These are phyloP conservation scores for Stramonita haemastoma DNA, from an alignment of 2,888 invertebrate species.

Conservation along the genomic window DNA sequence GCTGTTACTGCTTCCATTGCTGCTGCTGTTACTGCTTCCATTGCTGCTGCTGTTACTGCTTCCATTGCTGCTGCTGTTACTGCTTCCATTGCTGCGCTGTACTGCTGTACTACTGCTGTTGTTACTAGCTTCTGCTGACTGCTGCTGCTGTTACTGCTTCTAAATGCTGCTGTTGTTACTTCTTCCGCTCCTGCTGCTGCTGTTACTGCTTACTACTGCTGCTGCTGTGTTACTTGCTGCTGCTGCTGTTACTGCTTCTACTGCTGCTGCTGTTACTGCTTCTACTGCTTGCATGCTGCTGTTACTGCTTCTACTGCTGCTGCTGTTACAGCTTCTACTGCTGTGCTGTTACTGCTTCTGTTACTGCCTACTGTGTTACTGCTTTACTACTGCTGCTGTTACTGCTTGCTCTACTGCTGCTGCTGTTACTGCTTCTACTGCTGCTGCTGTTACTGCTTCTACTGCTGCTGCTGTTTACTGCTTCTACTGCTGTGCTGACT, in stretches of 20 bases:
- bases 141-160: background rate
- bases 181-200: background rate
- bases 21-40: background rate
- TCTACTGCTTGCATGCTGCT: background rate
- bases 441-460: background rate
- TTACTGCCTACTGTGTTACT: background rate
- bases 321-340: background rate
- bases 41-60: background rate
- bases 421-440: too few species aligned
- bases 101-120: background rate
- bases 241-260: slow-evolving; percentile 18
- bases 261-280: background rate
- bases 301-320: background rate
- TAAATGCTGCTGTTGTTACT: background rate
- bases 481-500: background rate
- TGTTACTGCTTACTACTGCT: background rate
- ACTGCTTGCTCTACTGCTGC: too few species aligned
- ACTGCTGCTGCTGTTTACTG: background rate
- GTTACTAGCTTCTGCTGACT: too few species aligned
- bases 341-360: background rate
- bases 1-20: background rate
- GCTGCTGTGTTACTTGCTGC: background rate
- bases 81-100: background rate
- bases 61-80: background rate
- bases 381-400: background rate